Percentiles rank a stretch among this genome's conserved stretches.
These are phyloP conservation scores for Heterotilapia buettikoferi DNA, from an alignment of 2,113 vertebrate genomes.

Conservation along the genomic window DNA sequence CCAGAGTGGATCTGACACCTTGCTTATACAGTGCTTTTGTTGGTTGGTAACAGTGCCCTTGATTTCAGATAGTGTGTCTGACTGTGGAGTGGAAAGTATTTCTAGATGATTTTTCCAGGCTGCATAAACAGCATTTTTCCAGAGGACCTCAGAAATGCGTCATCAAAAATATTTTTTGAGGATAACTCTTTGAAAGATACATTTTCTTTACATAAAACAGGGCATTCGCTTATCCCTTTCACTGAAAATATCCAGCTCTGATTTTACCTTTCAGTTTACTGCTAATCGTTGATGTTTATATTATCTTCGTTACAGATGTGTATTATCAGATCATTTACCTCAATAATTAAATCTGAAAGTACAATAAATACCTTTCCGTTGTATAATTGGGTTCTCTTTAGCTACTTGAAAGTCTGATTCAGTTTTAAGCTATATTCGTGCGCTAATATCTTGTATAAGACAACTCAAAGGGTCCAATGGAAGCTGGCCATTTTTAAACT, in stretches of 20 bases:
- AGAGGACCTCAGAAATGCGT: neutral
- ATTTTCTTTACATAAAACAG: neutral
- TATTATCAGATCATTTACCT: rapidly evolving
- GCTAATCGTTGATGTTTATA: neutral
- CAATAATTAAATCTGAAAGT: neutral
- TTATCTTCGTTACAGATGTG: neutral
- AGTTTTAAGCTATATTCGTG: neutral
- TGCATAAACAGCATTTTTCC: neutral
- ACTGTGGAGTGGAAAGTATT: neutral
- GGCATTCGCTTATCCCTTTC: neutral
- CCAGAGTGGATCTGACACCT: neutral
- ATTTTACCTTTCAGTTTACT: rapidly evolving
- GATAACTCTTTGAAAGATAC: neutral
- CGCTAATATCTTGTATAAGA: neutral
- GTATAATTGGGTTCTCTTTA: neutral
- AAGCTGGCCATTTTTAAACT: neutral
- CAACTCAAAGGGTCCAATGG: neutral
- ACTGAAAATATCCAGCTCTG: neutral
- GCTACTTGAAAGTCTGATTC: neutral
- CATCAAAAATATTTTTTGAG: neutral
- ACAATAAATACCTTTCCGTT: neutral
- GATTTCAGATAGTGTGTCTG: neutral
- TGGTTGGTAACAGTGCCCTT: neutral
- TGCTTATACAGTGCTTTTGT: rapidly evolving
- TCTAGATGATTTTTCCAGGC: neutral